Conservation (phyloP, 2,113 vertebrate genomes). For the Mesitornis unicolor region DNA sequence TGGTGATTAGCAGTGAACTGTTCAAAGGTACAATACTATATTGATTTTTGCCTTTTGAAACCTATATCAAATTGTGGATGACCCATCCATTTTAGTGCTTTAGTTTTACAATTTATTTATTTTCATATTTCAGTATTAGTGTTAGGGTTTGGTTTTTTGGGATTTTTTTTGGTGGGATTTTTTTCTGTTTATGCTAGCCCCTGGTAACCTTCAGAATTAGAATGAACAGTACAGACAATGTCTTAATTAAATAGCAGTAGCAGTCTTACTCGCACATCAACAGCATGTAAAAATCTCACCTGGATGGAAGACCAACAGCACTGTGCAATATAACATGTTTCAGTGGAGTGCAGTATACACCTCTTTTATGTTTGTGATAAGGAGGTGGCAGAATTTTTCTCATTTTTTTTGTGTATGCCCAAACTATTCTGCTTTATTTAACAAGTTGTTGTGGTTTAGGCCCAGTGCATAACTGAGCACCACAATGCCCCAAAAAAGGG, state of each 20-base stretch:
- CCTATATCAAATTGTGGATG: accelerated
- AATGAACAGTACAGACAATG: not conserved
- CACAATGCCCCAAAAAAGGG: no score
- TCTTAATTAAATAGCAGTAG: not conserved
- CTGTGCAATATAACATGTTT: not conserved
- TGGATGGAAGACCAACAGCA: not conserved
- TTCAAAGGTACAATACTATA: not conserved
- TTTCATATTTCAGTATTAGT: not conserved
- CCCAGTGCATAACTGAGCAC: no score
- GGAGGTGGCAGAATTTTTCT: not conserved
- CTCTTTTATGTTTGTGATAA: not conserved
- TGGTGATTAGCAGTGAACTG: not conserved
- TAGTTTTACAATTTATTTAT: not conserved
- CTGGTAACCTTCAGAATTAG: not conserved
- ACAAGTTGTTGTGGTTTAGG: no score
- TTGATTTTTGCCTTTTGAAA: not conserved
- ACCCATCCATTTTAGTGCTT: not conserved
- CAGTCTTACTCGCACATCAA: accelerated
- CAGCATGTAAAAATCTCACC: not conserved
- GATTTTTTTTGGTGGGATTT: no score
- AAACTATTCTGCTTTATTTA: not conserved
- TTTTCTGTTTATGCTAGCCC: not conserved
- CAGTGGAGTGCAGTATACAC: not conserved
- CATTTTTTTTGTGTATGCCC: not conserved
- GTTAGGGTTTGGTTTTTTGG: no score